phyloP scores from a whole-genome alignment of 2,113 vertebrate genomes.

The Cyanocitta stelleri region DNA sequence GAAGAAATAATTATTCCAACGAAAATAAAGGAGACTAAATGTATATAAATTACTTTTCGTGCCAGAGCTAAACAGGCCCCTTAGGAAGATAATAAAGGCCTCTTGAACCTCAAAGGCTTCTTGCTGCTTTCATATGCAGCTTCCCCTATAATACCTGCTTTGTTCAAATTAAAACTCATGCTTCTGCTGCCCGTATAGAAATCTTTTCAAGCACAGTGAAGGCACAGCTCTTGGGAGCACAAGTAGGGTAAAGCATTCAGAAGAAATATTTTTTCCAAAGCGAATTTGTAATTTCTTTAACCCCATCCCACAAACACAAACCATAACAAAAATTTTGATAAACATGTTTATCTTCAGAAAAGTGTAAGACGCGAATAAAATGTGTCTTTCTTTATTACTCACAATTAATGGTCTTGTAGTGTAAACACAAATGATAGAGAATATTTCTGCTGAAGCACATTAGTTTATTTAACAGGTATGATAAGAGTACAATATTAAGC shows the following conservation, averaged over 20 bases:
- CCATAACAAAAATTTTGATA: not conserved
- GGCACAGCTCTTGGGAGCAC: not conserved
- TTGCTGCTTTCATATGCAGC: slow-evolving; percentile 14
- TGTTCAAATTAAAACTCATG: slow-evolving; percentile 41
- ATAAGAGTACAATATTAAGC: not conserved
- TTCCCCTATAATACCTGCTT: slow-evolving; percentile 24
- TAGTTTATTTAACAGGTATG: not conserved
- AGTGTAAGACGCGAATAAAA: not conserved
- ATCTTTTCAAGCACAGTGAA: slow-evolving; percentile 1
- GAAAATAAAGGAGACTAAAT: slow-evolving; percentile 12
- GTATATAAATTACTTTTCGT: not conserved
- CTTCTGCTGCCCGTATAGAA: not conserved
- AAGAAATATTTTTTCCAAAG: not conserved
- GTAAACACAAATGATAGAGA: not conserved
- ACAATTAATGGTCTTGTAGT: not conserved
- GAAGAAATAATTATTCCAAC: slow-evolving; percentile 11
- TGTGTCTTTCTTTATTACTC: not conserved
- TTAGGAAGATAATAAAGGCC: slow-evolving; percentile 33
- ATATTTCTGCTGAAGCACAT: not conserved
- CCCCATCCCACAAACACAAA: not conserved
- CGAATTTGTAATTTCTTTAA: not conserved
- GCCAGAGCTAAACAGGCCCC: slow-evolving; percentile 14
- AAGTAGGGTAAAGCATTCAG: not conserved
- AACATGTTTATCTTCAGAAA: not conserved
- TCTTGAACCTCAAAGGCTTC: slow-evolving; percentile 38